Conservation (phyloP, 2,888 invertebrate species). For the Brachynemurus nebulosus region DNA sequence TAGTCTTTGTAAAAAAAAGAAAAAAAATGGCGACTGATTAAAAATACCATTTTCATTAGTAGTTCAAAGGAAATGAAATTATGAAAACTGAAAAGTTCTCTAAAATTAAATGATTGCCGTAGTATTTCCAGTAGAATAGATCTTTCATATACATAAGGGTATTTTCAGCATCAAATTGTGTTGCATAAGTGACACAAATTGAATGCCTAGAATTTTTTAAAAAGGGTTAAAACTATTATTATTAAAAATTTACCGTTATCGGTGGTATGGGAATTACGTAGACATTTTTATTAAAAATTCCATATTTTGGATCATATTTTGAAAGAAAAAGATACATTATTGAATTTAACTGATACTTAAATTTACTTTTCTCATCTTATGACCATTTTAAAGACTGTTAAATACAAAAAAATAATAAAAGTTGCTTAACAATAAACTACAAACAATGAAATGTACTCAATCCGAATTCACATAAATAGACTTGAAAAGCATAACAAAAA, state of each 20-base stretch:
- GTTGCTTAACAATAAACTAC: too few relatives aligned
- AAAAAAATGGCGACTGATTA: slow-evolving; percentile 3
- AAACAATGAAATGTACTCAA: too few relatives aligned
- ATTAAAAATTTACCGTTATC: neutral
- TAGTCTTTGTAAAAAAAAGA: slow-evolving; percentile 7
- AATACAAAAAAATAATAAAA: too few relatives aligned
- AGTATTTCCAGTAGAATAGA: neutral
- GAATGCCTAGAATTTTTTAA: neutral
- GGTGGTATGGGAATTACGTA: neutral
- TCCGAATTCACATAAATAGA: too few relatives aligned
- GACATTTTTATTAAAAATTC: too few relatives aligned
- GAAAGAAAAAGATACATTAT: too few relatives aligned
- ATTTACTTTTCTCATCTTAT: too few relatives aligned
- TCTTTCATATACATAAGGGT: neutral
- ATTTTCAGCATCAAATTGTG: neutral
- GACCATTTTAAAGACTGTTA: too few relatives aligned
- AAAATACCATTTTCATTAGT: neutral
- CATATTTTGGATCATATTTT: too few relatives aligned
- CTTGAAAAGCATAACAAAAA: too few relatives aligned
- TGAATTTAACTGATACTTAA: too few relatives aligned
- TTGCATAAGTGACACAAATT: neutral
- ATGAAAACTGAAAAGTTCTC: neutral
- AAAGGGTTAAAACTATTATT: neutral
- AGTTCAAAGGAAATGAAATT: neutral
- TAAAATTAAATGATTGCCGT: neutral